These are phyloP conservation scores for Noctua janthina DNA, from an alignment of 2,888 invertebrate species.

Conservation along the genomic window DNA sequence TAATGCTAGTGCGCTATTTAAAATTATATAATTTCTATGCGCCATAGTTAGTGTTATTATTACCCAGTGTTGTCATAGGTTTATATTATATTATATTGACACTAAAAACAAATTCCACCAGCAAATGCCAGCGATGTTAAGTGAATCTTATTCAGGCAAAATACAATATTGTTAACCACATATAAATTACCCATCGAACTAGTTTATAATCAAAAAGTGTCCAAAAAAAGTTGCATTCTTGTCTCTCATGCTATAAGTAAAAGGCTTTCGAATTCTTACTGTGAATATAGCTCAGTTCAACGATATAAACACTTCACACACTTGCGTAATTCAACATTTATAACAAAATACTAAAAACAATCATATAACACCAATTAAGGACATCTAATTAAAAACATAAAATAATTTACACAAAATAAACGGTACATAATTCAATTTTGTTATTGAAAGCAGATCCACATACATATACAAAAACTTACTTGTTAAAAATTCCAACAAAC, in stretches of 20 bases:
- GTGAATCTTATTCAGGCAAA: slow-evolving; percentile 11
- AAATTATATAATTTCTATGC: slow-evolving; percentile 25
- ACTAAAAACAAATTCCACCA: slow-evolving; percentile 26
- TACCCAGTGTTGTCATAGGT: slow-evolving; percentile 29
- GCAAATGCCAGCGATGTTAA: slow-evolving; percentile 6
- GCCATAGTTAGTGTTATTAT: slow-evolving; percentile 22
- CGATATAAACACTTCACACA: slow-evolving; percentile 29
- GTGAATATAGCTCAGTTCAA: slow-evolving; percentile 24
- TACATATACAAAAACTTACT: slow-evolving; percentile 52
- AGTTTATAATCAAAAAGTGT: slow-evolving; percentile 11
- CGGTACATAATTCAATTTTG: slow-evolving; percentile 30
- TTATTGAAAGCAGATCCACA: slow-evolving; percentile 60
- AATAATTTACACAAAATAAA: slow-evolving; percentile 52
- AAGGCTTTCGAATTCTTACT: slow-evolving; percentile 24
- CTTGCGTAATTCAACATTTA: slow-evolving; percentile 51
- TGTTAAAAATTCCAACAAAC: slow-evolving; percentile 40
- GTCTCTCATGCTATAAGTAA: slow-evolving; percentile 19
- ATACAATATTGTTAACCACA: slow-evolving; percentile 25
- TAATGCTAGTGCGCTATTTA: slow-evolving; percentile 33
- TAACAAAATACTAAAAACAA: slow-evolving; percentile 55
- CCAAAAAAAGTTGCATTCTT: slow-evolving; percentile 14
- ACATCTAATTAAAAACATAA: slow-evolving; percentile 37
- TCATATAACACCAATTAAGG: slow-evolving; percentile 50
- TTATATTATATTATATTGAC: slow-evolving; percentile 23
- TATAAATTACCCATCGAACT: slow-evolving; percentile 16